Evolutionary conservation across 1,140 invertebrate species (phyloP).

Genomic region (Drosophila orena): DNA sequence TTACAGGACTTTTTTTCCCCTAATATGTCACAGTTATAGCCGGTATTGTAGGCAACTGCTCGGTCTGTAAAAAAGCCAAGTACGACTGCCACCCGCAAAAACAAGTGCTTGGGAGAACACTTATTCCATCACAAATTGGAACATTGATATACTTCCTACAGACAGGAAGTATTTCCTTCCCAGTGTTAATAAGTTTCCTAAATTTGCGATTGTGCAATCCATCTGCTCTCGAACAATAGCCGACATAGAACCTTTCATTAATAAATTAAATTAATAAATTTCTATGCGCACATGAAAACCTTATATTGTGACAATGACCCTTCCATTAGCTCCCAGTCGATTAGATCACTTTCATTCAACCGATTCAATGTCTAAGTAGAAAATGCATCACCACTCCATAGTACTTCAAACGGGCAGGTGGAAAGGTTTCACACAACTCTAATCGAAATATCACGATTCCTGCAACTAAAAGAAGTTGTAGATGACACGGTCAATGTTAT

Average conservation of each 20-base stretch:
- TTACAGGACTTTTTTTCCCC: conserved; percentile 6
- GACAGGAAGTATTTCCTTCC: conserved; percentile 3
- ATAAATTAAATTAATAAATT: not conserved
- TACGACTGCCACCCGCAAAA: conserved; percentile 13
- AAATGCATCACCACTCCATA: conserved; percentile 10
- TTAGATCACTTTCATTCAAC: not conserved
- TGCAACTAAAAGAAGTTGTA: not conserved
- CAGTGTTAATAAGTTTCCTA: not conserved
- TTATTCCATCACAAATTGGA: conserved; percentile 1
- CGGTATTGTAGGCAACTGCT: conserved; percentile 9
- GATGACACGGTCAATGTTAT: too few relatives aligned
- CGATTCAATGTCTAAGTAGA: conserved; percentile 2
- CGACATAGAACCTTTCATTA: too few relatives aligned
- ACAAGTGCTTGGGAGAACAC: not conserved
- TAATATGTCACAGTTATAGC: conserved; percentile 6
- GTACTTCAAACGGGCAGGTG: conserved; percentile 6
- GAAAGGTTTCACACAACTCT: conserved; percentile 9
- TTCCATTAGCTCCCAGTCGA: conserved; percentile 8
- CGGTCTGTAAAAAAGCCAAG: conserved; percentile 7
- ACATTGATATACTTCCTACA: not conserved
- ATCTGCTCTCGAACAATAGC: not conserved
- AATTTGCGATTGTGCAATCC: not conserved
- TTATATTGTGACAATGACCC: conserved; percentile 4
- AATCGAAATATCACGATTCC: conserved; percentile 8
- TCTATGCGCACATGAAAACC: not conserved